Evolutionary conservation across 2,888 invertebrate genomes (phyloP).

Genomic region (Andrena hattorfiana): DNA sequence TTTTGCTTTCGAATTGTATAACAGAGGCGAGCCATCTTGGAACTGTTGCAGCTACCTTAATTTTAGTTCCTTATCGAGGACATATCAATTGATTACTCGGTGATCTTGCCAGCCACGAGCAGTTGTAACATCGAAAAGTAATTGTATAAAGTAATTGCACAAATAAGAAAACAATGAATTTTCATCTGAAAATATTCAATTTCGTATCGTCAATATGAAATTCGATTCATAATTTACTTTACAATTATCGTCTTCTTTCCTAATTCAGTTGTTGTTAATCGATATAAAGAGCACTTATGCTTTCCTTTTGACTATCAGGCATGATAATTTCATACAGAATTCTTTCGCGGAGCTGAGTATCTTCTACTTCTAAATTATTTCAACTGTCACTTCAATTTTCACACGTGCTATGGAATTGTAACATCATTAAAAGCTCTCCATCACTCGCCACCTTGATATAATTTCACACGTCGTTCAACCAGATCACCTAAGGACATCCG

Average conservation of each 20-base stretch:
- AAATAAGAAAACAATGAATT: not conserved
- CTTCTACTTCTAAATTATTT: not conserved
- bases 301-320: not conserved
- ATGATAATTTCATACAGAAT: not conserved
- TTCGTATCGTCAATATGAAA: not conserved
- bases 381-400: not conserved
- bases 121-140: not conserved
- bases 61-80: slow-evolving; percentile 10
- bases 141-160: slow-evolving; percentile 20
- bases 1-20: not conserved
- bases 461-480: not conserved
- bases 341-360: not conserved
- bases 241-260: too few species aligned
- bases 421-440: not conserved
- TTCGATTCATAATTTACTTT: not conserved
- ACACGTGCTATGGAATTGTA: slow-evolving; percentile 3
- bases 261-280: too few species aligned
- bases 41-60: not conserved
- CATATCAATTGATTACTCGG: slow-evolving; percentile 27
- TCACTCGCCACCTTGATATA: not conserved
- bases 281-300: too few species aligned
- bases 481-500: not conserved
- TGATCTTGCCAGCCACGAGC: too few species aligned
- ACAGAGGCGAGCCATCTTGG: not conserved
- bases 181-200: not conserved